These are phyloP conservation scores for Lithobius niger DNA, from an alignment of 1,140 invertebrate genomes.

Conservation along the genomic window DNA sequence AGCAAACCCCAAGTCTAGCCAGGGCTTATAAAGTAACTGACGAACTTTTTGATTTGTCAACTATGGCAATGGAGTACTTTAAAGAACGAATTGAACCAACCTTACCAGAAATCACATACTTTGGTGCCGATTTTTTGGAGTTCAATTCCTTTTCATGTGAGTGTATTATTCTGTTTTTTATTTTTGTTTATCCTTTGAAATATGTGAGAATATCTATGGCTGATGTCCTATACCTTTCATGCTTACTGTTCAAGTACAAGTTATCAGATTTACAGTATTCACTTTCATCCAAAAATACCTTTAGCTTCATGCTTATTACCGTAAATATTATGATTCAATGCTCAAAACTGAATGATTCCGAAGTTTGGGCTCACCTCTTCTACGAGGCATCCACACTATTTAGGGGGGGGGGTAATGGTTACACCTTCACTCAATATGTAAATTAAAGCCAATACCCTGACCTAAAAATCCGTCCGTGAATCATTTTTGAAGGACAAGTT, in stretches of 20 bases:
- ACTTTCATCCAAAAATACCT: background rate
- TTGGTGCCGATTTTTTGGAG: conserved; percentile 65
- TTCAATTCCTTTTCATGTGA: conserved; percentile 26
- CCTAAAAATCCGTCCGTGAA: background rate
- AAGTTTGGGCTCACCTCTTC: too few relatives aligned
- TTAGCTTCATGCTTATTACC: background rate
- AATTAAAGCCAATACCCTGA: background rate
- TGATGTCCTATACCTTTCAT: too few relatives aligned
- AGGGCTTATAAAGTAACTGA: conserved; percentile 76
- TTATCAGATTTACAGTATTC: background rate
- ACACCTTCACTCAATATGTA: too few relatives aligned
- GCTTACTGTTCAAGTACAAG: background rate
- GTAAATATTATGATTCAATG: background rate
- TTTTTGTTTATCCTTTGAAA: background rate
- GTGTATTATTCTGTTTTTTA: background rate
- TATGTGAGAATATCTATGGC: too few relatives aligned
- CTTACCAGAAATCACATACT: conserved; percentile 71
- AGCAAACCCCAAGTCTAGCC: conserved; percentile 56
- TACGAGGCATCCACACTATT: too few relatives aligned
- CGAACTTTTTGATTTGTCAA: conserved; percentile 79
- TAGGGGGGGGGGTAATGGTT: too few relatives aligned
- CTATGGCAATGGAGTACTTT: conserved; percentile 88
- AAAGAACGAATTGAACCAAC: conserved; percentile 77
- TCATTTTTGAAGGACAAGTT: background rate
- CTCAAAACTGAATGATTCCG: background rate